Percentiles rank a stretch among this genome's conserved stretches.
Evolutionary conservation across 1,140 invertebrate genomes (phyloP).

Genomic region (Periplaneta americana): DNA sequence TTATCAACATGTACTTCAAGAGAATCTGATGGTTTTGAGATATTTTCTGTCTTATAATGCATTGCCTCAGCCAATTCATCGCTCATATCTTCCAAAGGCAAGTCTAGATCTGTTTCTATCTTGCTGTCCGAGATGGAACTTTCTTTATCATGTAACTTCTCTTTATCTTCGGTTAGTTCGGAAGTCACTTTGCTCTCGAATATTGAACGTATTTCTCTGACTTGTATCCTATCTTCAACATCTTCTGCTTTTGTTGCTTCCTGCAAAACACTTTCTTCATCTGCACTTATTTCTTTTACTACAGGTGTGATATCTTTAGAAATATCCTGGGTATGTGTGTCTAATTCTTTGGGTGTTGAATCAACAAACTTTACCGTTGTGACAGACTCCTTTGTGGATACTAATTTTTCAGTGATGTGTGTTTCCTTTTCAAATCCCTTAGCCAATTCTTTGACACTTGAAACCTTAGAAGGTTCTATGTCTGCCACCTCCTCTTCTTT

Average conservation of each 20-base stretch:
- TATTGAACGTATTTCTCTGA: slow-evolving; percentile 16
- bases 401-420: too few species aligned
- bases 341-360: too few species aligned
- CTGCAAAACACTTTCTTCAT: too few species aligned
- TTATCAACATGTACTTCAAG: slow-evolving; percentile 45
- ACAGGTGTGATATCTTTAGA: too few species aligned
- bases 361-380: too few species aligned
- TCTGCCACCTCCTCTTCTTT: slow-evolving; percentile 5
- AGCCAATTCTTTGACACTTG: slow-evolving; percentile 13
- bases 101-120: not conserved
- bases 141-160: too few species aligned
- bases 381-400: too few species aligned
- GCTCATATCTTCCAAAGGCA: slow-evolving; percentile 14
- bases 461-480: not conserved
- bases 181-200: slow-evolving; percentile 20
- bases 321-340: too few species aligned
- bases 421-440: slow-evolving; percentile 20
- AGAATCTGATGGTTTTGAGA: slow-evolving; percentile 37
- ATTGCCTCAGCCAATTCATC: slow-evolving; percentile 25
- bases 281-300: too few species aligned
- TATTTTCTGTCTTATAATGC: slow-evolving; percentile 32
- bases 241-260: not conserved
- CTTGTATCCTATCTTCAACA: not conserved
- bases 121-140: too few species aligned
- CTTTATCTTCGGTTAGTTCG: too few species aligned